Percentiles rank a stretch among this genome's conserved stretches.
These are phyloP conservation scores for Phasia obesa DNA, from an alignment of 2,888 invertebrate species.

Conservation along the genomic window DNA sequence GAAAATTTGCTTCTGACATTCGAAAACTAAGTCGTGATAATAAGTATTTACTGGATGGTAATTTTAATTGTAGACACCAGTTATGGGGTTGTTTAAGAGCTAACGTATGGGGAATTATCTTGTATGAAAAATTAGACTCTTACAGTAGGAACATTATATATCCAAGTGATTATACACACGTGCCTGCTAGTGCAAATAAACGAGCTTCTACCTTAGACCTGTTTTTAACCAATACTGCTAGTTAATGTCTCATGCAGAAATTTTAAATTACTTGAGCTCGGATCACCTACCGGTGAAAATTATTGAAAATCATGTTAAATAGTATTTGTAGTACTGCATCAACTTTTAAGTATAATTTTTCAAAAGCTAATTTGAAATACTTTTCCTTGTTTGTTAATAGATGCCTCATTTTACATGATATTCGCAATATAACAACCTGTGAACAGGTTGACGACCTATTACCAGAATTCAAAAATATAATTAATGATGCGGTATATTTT, in stretches of 20 bases:
- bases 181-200: not conserved
- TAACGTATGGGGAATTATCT: not conserved
- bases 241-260: not conserved
- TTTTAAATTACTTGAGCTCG: not conserved
- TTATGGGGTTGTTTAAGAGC: not conserved
- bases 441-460: too few relatives aligned
- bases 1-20: too few relatives aligned
- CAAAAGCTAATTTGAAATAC: not conserved
- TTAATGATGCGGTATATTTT: too few relatives aligned
- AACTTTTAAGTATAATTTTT: not conserved
- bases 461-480: too few relatives aligned
- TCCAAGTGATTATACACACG: not conserved
- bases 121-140: not conserved
- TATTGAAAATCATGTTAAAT: too few relatives aligned
- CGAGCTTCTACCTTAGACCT: not conserved
- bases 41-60: not conserved
- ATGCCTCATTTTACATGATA: not conserved
- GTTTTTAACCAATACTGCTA: not conserved
- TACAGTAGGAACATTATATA: not conserved
- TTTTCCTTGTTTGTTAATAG: not conserved
- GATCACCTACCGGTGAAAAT: not conserved
- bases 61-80: conserved; percentile 1
- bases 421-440: too few relatives aligned
- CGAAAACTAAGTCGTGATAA: not conserved
- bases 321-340: not conserved